These are phyloP conservation scores for Camponotus vicinus DNA, from an alignment of 1,140 invertebrate species.

Conservation along the genomic window DNA sequence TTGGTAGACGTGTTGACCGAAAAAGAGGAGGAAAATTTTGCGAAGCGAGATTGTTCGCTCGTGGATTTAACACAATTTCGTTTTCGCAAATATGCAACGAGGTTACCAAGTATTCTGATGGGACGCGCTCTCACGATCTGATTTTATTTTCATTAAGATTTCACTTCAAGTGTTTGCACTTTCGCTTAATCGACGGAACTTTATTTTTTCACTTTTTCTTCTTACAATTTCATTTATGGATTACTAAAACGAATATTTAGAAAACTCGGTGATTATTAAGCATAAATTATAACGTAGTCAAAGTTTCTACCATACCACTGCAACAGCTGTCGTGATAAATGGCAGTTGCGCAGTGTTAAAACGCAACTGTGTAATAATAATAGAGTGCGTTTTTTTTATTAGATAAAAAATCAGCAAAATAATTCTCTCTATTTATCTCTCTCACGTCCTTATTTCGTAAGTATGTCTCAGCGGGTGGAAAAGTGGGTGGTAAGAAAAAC, in stretches of 20 bases:
- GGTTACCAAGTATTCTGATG: slow-evolving; percentile 29
- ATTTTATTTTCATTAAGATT: slow-evolving; percentile 30
- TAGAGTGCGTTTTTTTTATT: not conserved
- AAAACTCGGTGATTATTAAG: slow-evolving; percentile 4
- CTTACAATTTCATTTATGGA: not conserved
- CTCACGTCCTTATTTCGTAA: slow-evolving; percentile 12
- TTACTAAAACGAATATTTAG: not conserved
- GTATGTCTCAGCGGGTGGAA: not conserved
- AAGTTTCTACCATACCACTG: not conserved
- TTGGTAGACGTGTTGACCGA: not conserved
- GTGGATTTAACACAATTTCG: slow-evolving; percentile 38
- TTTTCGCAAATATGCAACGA: slow-evolving; percentile 39
- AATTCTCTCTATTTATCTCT: not conserved
- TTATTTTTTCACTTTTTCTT: slow-evolving; percentile 1
- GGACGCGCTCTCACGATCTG: not conserved
- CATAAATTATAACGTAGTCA: not conserved
- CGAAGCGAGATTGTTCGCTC: slow-evolving; percentile 38
- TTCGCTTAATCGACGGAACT: slow-evolving; percentile 19
- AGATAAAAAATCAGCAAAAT: slow-evolving; percentile 20
- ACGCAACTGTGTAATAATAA: not conserved
- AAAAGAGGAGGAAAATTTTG: not conserved
- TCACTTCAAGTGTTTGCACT: slow-evolving; percentile 3
- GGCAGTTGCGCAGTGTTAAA: slow-evolving; percentile 15
- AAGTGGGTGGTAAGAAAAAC: slow-evolving; percentile 29
- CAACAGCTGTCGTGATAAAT: slow-evolving; percentile 30